These are phyloP conservation scores for Pseudopipra pipra DNA, from an alignment of 2,113 vertebrate genomes.

Conservation along the genomic window DNA sequence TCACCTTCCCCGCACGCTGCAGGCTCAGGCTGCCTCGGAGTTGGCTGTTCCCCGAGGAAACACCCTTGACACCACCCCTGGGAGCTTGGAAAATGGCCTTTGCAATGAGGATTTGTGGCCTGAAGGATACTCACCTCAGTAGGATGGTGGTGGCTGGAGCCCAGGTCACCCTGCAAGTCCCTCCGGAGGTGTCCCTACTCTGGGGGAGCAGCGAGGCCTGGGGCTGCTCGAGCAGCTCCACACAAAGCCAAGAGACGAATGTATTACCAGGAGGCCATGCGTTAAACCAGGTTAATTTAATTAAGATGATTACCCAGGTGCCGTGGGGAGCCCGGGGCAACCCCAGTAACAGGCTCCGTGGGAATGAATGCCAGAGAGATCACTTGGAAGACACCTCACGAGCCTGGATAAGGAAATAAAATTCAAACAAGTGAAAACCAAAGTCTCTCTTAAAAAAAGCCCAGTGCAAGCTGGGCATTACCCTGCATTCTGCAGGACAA, in stretches of 20 bases:
- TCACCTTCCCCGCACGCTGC: accelerated
- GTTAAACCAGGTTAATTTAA: neutral
- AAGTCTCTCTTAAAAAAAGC: neutral
- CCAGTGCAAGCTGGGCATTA: neutral
- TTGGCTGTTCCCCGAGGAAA: neutral
- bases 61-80: accelerated
- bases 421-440: neutral
- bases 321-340: neutral
- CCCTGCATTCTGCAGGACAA: neutral
- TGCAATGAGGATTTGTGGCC: too few relatives aligned
- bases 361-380: accelerated
- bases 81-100: neutral
- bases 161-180: accelerated
- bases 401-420: neutral
- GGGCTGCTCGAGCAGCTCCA: accelerated
- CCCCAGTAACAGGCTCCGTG: accelerated
- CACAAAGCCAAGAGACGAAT: neutral
- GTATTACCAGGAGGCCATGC: accelerated
- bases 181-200: accelerated
- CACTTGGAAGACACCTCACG: neutral
- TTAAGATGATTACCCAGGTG: neutral
- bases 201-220: accelerated
- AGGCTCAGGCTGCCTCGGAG: neutral
- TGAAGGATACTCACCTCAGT: neutral
- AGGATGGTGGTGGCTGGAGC: accelerated